Evolutionary conservation across 2,113 vertebrate genomes (phyloP).

Genomic region (Protobothrops mucrosquamatus): DNA sequence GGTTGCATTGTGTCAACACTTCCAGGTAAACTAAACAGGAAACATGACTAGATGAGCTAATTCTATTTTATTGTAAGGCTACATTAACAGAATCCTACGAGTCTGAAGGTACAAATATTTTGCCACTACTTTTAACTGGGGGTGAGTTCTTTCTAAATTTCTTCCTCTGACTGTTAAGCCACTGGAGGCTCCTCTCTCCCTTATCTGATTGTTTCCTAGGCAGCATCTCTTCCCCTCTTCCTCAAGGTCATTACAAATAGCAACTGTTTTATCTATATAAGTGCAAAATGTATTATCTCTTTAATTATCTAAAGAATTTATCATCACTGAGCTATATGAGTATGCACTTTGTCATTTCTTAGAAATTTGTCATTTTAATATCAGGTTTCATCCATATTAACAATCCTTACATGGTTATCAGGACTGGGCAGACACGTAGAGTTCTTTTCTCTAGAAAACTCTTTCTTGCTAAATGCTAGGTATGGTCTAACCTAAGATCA

Average conservation of each 20-base stretch:
- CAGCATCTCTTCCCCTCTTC: too few species aligned
- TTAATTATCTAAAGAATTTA: background rate
- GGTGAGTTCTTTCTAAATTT: background rate
- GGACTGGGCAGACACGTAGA: background rate
- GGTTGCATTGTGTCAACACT: background rate
- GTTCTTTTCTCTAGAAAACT: background rate
- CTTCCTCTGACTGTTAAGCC: too few species aligned
- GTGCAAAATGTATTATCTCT: background rate
- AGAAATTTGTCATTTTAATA: background rate
- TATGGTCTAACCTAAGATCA: constrained; percentile 38
- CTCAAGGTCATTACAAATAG: too few species aligned
- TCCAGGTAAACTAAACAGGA: background rate
- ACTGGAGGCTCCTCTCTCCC: too few species aligned
- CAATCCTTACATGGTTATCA: background rate
- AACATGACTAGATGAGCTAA: background rate
- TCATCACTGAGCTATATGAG: too few species aligned
- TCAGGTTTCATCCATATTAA: background rate
- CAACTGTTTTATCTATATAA: background rate
- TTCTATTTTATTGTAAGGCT: background rate
- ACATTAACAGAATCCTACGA: background rate
- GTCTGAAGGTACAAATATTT: background rate
- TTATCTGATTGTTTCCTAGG: too few species aligned
- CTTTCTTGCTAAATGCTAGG: background rate
- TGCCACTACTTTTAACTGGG: background rate
- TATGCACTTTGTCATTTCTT: background rate